phyloP scores from a whole-genome alignment of 2,797 vertebrate genomes.

The Florisuga fusca region DNA sequence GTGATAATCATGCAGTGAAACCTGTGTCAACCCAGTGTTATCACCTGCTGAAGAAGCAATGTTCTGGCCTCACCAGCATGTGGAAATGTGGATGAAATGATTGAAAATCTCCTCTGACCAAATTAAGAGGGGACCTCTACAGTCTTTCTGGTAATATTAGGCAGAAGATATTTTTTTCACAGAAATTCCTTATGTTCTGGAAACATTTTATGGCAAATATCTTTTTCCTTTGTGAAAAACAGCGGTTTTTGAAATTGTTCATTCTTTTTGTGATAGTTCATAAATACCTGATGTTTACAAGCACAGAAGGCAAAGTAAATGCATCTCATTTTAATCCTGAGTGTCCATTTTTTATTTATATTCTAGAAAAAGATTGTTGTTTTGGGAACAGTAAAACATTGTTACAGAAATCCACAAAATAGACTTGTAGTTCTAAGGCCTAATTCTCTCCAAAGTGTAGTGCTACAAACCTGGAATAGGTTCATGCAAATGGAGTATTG shows the following conservation, averaged over 20 bases:
- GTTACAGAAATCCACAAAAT: not conserved
- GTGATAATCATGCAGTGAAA: not conserved
- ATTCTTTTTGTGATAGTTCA: not conserved
- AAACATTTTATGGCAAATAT: not conserved
- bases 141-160: not conserved
- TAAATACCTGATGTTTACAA: not conserved
- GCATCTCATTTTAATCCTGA: not conserved
- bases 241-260: not conserved
- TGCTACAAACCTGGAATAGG: not conserved
- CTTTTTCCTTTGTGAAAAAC: fast-evolving
- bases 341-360: not conserved
- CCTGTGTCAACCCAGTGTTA: not conserved
- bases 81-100: not conserved
- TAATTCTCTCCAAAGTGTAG: not conserved
- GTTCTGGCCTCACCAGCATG: fast-evolving
- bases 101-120: not conserved
- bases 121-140: fast-evolving
- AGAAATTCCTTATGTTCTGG: not conserved
- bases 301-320: not conserved
- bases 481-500: not conserved
- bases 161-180: not conserved
- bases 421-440: not conserved
- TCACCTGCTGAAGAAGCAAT: not conserved
- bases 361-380: not conserved
- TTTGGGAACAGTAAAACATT: not conserved